Percentiles rank a stretch among this genome's conserved stretches.
Conservation (phyloP, 2,888 invertebrate genomes). For the Drosophila monieri region DNA sequence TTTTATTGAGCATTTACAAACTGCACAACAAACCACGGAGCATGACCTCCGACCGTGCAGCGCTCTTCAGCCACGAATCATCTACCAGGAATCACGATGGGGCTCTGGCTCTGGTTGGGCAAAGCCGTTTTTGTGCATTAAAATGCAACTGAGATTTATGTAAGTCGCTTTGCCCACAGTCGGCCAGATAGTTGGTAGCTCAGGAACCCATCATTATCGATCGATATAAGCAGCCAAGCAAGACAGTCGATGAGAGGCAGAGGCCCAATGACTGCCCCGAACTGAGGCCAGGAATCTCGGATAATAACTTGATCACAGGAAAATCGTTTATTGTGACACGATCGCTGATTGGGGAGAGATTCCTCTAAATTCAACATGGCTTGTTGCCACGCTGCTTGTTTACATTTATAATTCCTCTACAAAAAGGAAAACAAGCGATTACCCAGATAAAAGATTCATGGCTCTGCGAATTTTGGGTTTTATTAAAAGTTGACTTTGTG, state of each 20-base stretch:
- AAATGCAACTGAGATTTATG: conserved; percentile 67
- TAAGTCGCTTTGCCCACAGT: conserved; percentile 50
- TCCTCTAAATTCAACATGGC: conserved; percentile 21
- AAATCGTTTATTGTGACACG: conserved; percentile 80
- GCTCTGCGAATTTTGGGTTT: conserved; percentile 5
- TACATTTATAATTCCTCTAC: conserved; percentile 18
- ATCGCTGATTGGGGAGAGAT: conserved; percentile 49
- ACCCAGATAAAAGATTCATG: conserved; percentile 8
- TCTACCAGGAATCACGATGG: conserved; percentile 58
- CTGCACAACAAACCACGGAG: conserved; percentile 71
- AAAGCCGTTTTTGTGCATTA: conserved; percentile 48
- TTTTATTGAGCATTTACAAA: conserved; percentile 74
- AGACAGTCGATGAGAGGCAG: conserved; percentile 43
- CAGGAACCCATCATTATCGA: conserved; percentile 71
- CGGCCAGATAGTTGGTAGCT: conserved; percentile 54
- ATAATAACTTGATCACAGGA: conserved; percentile 74
- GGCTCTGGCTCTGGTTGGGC: neutral
- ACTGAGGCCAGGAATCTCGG: conserved; percentile 26
- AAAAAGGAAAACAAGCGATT: conserved; percentile 1
- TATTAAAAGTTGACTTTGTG: neutral
- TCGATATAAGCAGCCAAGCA: conserved; percentile 52
- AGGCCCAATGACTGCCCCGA: conserved; percentile 10
- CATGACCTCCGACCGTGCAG: conserved; percentile 68
- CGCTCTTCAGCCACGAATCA: conserved; percentile 59
- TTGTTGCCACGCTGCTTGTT: conserved; percentile 43